These are phyloP conservation scores for Grantiella picta DNA, from an alignment of 2,113 vertebrate species.

Conservation along the genomic window DNA sequence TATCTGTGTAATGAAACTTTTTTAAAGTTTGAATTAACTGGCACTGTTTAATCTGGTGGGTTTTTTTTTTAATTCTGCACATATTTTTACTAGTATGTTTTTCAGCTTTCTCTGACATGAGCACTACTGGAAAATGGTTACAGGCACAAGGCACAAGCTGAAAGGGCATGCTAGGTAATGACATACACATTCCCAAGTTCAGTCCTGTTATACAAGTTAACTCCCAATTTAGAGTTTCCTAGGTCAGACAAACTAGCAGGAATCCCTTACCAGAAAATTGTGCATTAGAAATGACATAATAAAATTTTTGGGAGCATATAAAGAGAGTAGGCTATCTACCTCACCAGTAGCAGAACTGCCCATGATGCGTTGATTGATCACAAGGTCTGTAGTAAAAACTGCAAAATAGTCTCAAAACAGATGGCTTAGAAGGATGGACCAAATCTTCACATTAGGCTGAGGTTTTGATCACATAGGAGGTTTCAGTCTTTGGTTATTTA, in stretches of 20 bases:
- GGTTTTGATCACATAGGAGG: neutral
- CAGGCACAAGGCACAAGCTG: neutral
- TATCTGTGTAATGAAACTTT: neutral
- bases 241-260: neutral
- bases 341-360: neutral
- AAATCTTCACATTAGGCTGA: neutral
- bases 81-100: neutral
- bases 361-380: neutral
- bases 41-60: neutral
- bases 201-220: neutral
- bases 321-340: neutral
- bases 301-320: neutral
- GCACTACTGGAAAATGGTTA: neutral
- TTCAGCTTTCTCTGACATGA: neutral
- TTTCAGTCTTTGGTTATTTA: neutral
- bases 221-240: neutral
- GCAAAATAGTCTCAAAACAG: neutral
- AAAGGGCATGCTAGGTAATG: neutral
- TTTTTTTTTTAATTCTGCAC: fast-evolving
- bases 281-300: neutral
- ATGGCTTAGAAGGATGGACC: neutral
- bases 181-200: neutral
- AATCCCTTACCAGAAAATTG: neutral
- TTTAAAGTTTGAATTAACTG: neutral
- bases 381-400: neutral